Evolutionary conservation across 2,888 invertebrate species (phyloP).

Genomic region (Andrena chrysosceles): DNA sequence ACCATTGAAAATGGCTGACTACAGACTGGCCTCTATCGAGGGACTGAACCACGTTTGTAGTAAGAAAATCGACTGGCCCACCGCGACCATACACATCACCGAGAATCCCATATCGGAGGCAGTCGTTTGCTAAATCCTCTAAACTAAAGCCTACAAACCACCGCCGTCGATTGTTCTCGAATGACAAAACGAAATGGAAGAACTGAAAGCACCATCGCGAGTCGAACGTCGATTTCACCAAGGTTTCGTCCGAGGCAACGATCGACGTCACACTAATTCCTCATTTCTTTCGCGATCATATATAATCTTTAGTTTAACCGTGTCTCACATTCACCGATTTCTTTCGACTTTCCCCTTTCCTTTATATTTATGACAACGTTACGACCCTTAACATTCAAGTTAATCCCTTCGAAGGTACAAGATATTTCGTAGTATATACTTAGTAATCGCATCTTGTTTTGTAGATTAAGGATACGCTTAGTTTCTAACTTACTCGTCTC

Average conservation of each 20-base stretch:
- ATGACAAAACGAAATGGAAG: constrained; percentile 35
- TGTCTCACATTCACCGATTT: constrained; percentile 12
- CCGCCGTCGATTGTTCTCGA: constrained; percentile 62
- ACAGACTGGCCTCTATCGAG: constrained; percentile 88
- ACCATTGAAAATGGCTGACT: constrained; percentile 89
- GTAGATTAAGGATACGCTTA: constrained; percentile 1
- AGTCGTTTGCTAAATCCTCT: constrained; percentile 88
- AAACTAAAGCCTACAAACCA: constrained; percentile 53
- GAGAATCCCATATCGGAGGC: constrained; percentile 92
- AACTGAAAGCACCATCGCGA: constrained; percentile 51
- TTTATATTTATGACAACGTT: constrained; percentile 47
- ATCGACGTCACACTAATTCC: constrained; percentile 64
- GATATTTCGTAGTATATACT: constrained; percentile 3
- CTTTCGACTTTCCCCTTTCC: constrained; percentile 12
- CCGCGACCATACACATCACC: constrained; percentile 91
- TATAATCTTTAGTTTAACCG: constrained; percentile 19
- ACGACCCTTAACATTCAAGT: background rate
- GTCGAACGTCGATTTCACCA: constrained; percentile 46
- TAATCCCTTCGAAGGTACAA: constrained; percentile 5
- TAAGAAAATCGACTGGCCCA: constrained; percentile 86
- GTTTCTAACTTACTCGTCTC: background rate
- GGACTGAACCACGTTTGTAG: constrained; percentile 85
- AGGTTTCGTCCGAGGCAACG: constrained; percentile 76
- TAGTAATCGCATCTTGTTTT: constrained; percentile 13
- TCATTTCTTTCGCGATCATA: constrained; percentile 34